These are phyloP conservation scores for Oceanodroma leucorhoa DNA, from an alignment of 2,797 vertebrate genomes.

Conservation along the genomic window DNA sequence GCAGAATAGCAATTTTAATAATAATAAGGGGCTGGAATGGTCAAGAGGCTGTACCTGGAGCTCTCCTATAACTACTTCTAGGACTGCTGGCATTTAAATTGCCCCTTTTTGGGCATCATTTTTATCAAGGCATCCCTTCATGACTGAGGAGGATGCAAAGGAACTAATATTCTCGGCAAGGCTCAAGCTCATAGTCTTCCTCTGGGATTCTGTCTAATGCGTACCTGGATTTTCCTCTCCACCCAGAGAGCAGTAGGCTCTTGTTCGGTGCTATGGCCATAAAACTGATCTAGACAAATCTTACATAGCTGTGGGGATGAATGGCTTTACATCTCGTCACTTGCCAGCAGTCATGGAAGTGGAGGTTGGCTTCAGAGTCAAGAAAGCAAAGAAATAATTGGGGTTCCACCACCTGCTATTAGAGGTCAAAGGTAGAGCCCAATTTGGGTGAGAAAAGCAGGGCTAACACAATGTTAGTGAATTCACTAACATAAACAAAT, in stretches of 20 bases:
- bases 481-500: not conserved
- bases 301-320: not conserved
- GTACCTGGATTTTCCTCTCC: not conserved
- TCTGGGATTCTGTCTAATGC: not conserved
- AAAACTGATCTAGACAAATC: not conserved
- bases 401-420: not conserved
- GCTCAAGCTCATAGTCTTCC: not conserved
- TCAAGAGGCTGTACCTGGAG: not conserved
- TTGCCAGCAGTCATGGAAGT: not conserved
- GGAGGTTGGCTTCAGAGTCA: not conserved
- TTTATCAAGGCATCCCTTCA: not conserved
- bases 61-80: not conserved
- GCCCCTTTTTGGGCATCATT: not conserved
- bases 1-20: not conserved
- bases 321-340: not conserved
- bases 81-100: not conserved
- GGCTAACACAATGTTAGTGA: not conserved
- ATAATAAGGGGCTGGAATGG: not conserved
- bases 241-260: not conserved
- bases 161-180: not conserved
- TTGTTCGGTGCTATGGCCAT: not conserved
- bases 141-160: not conserved
- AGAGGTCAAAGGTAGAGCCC: not conserved
- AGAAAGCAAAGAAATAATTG: not conserved
- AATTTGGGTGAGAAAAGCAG: not conserved